These are phyloP conservation scores for Mallotus villosus DNA, from an alignment of 2,797 vertebrate genomes.

Conservation along the genomic window DNA sequence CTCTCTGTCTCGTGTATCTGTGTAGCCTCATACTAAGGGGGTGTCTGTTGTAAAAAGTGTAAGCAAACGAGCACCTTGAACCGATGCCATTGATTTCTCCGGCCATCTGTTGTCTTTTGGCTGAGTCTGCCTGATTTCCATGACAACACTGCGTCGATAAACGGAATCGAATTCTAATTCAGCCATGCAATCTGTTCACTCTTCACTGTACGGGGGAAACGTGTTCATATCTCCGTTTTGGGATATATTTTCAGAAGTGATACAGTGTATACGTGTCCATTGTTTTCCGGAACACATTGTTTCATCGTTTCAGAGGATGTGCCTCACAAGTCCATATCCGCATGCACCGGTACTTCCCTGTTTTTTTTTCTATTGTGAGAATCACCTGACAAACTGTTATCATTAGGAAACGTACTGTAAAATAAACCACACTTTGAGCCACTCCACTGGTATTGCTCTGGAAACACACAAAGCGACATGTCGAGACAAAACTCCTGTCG, in stretches of 20 bases:
- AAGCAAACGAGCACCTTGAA: conserved; percentile 52
- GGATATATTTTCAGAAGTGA: not conserved
- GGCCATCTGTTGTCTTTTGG: conserved; percentile 68
- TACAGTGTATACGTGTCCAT: too few relatives aligned
- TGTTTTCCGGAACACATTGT: not conserved
- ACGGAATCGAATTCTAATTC: conserved; percentile 49
- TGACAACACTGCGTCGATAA: conserved; percentile 60
- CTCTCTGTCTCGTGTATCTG: not conserved
- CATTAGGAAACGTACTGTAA: not conserved
- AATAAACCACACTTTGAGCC: not conserved
- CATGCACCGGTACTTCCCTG: not conserved
- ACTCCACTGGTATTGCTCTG: not conserved
- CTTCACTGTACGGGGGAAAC: not conserved
- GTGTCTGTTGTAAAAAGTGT: conserved; percentile 21
- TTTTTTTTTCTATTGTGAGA: not conserved
- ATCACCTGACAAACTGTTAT: not conserved
- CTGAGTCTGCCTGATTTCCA: conserved; percentile 48
- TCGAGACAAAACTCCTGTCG: not conserved
- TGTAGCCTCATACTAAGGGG: not conserved
- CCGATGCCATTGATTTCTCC: conserved; percentile 58
- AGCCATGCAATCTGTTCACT: conserved; percentile 57
- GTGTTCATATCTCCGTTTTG: conserved; percentile 23
- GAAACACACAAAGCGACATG: not conserved
- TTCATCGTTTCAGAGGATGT: not conserved
- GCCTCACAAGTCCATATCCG: not conserved